Base-by-base conservation (phyloP, 2,113 vertebrate genomes). In the Pseudorhombus dupliciocellatus region DNA sequence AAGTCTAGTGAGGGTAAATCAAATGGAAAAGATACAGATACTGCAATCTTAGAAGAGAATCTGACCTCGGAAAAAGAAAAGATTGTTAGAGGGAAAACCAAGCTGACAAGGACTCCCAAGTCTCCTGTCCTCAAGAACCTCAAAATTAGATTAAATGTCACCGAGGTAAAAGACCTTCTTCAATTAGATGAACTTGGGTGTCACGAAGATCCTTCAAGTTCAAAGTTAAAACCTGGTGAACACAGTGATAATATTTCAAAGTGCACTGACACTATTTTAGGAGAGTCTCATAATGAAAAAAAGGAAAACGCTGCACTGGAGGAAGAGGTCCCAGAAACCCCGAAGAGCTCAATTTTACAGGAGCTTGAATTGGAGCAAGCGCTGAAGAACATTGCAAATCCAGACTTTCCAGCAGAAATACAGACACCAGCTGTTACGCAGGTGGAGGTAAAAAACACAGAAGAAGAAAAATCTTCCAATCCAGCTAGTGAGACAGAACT, bases 311-410 rank as follows among this genome's bases (percentile, higher is more conserved):
- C 72, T 18, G 1, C 11, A 0, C 69, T 88, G 31, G 70, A 89
- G 0, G 87, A 85, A 15, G 86, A 87, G 3, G 81, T 87, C 0
- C 87, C 89, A 0, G 96, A 96, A 52, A 70, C 90, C 2, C 71
- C 91, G 62, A 94, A 93, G 24, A 91, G 85, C 5, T 93, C 91
- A 66, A 81, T 95, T 53, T 93, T 93, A 15, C 94, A 91, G 50
- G 96, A 98, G 84, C 93, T 93, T 2, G 98, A 99, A 78, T 94
- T 99, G 0, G 97, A 97, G 70, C 95, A 96, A 84, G 98, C 98
- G 0, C 95, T 99, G 60, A 96, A 94, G 1, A 98, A 96, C 85
- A 92, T 99, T 52, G 95, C 97, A 0, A 97, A 96, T 79, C 97
- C 97, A 84, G 90, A 93, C 0, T 90, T 94, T 0, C 66, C 94